phyloP scores from a whole-genome alignment of 2,113 vertebrate species.

The Anser cygnoides region DNA sequence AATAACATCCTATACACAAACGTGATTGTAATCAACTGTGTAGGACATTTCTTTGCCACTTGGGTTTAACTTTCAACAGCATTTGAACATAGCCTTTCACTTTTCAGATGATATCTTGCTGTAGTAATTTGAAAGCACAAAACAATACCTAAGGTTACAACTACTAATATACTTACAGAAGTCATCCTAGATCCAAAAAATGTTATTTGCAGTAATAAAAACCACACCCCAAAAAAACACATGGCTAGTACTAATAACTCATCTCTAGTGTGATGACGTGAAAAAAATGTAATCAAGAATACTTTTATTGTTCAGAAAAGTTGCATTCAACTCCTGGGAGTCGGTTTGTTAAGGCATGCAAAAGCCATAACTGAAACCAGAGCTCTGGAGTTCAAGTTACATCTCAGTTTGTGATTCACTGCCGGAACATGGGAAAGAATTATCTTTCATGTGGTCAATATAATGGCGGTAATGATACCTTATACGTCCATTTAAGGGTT shows the following conservation, averaged over 20 bases:
- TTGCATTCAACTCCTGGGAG: not conserved
- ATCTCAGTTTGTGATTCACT: slow-evolving; percentile 19
- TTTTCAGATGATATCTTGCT: slow-evolving; percentile 48
- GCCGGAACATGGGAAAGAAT: slow-evolving; percentile 36
- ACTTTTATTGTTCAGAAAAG: slow-evolving; percentile 1
- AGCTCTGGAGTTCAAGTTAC: not conserved
- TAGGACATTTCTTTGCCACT: slow-evolving; percentile 46
- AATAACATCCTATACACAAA: slow-evolving; percentile 27
- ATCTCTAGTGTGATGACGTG: not conserved
- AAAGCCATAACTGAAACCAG: not conserved
- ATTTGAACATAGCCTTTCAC: slow-evolving; percentile 2
- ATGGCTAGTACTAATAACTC: not conserved
- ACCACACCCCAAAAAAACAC: not conserved
- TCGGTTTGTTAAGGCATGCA: not conserved
- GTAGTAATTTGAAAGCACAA: slow-evolving; percentile 30
- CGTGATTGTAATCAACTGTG: slow-evolving; percentile 13
- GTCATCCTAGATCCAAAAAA: not conserved
- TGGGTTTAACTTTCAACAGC: slow-evolving; percentile 42
- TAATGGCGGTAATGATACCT: slow-evolving; percentile 54
- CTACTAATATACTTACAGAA: not conserved
- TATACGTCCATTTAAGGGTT: slow-evolving; percentile 30
- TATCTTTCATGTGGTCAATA: slow-evolving; percentile 54
- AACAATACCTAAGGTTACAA: slow-evolving; percentile 3
- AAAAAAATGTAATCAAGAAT: not conserved
- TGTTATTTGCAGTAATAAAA: not conserved